Evolutionary conservation across 2,888 invertebrate species (phyloP), one percentile per base, ranked within the genome.

Genomic region (Scrobipalpa costella): DNA sequence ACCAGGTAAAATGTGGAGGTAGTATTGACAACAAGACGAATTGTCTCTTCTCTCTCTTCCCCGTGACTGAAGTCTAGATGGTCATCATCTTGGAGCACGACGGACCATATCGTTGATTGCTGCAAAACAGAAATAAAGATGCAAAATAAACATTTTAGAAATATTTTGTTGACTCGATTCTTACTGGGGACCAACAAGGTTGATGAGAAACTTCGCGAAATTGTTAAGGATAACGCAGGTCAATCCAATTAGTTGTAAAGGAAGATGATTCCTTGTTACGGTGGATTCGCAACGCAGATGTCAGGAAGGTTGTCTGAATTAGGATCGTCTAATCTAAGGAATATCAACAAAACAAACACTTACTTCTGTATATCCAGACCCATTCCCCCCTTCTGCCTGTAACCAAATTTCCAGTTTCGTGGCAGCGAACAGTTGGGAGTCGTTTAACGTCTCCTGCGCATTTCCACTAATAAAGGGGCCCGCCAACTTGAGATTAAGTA

Each of bases 31-130:
- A 77, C 65, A 8, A 93, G 69, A 3, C 72, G 68, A 73, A 92
- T 81, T 75, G 92, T 58, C 73, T 82, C 69, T 73, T 93, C 68
- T 77, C 92, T 62, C 70, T 85, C 44, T 77, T 90, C 72, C 78
- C 92, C 80, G 86, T 89, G 13, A 86, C 92, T 93, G 66, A 92
- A 88, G 61, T 94, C 94, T n/a, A 95, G 88, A 8, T 93, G 75
- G 15, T 92, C 86, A 17, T 92, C 92, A 0, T 93, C 84, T 3
- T 94, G 92, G 0, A 95, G 78, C 0, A 94, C 89, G 34, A 96
- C 80, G 0, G 80, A 80, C 95, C 95, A 95, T 0, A 85, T 75
- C 38, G 38, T 38, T 19, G 38, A n/a, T 7, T 11, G n/a, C 38
- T 58, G 58, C 34, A 49, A 49, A n/a, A 1, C 1, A 17, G 2